phyloP scores from a whole-genome alignment of 1,140 invertebrate species.

The Maniola jurtina region DNA sequence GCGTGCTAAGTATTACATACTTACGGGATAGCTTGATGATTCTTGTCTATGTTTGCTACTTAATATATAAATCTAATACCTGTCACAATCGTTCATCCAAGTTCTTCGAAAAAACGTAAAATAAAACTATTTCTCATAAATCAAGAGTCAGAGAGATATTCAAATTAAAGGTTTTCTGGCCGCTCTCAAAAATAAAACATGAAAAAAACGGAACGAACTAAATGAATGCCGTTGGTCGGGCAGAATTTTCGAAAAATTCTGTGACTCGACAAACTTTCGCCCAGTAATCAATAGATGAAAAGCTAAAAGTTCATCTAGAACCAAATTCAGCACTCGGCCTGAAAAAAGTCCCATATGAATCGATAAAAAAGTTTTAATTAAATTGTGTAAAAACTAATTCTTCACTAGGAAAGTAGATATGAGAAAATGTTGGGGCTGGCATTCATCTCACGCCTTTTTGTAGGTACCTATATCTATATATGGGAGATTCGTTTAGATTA shows the following conservation, averaged over 20 bases:
- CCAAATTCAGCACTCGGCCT: not conserved
- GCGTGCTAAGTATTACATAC: no score
- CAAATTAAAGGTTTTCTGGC: not conserved
- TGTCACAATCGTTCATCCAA: no score
- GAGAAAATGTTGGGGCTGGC: no score
- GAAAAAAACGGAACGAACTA: not conserved
- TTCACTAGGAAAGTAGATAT: no score
- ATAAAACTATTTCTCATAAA: not conserved
- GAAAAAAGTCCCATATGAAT: not conserved
- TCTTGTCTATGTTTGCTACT: no score
- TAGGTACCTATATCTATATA: no score
- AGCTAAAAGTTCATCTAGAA: not conserved
- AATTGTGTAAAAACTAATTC: not conserved
- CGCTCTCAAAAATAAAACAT: not conserved
- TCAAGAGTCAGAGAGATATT: not conserved
- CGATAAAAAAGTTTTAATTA: not conserved
- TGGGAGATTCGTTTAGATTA: no score
- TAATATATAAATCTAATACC: no score
- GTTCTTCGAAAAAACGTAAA: not conserved
- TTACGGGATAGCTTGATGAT: no score
- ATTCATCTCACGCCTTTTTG: no score
- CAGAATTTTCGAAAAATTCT: conserved; percentile 1
- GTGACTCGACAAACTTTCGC: not conserved
- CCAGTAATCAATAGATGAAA: conserved; percentile 8
- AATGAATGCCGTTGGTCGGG: conserved; percentile 1